Percentiles rank a stretch among this genome's conserved stretches.
Conservation (phyloP, 2,797 vertebrate genomes). For the Vespertilio murinus region DNA sequence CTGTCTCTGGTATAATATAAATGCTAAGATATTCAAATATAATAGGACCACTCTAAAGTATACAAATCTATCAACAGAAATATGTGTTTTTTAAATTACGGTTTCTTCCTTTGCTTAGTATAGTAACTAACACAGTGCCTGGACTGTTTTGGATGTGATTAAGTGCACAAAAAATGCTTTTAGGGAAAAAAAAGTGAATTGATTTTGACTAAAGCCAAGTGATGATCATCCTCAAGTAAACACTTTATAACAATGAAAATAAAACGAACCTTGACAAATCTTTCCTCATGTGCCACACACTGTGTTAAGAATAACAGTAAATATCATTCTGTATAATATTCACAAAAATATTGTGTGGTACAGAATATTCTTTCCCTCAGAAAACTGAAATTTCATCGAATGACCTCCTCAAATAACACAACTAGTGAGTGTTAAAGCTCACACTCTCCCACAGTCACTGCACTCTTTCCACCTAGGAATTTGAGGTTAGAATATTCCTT, state of each 20-base stretch:
- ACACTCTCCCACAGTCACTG: neutral
- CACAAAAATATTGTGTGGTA: neutral
- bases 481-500: neutral
- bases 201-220: neutral
- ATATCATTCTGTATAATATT: neutral
- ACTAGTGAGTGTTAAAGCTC: neutral
- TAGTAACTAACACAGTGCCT: neutral
- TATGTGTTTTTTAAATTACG: neutral
- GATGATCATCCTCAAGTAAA: neutral
- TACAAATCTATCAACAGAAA: neutral
- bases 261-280: neutral
- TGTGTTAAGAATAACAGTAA: neutral
- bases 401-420: neutral
- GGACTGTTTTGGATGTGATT: neutral
- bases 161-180: neutral
- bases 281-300: neutral
- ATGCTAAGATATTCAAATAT: slow-evolving; percentile 21
- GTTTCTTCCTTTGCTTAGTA: neutral
- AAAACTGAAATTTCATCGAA: neutral
- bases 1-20: neutral
- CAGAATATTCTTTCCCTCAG: neutral
- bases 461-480: neutral
- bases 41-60: neutral
- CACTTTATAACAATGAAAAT: neutral
- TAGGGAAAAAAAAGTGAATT: neutral